A percentile compares a stretch with the other conserved stretches of the same genome.
phyloP scores from a whole-genome alignment of 2,797 vertebrate species.

The Ctenopoma kingsleyae region DNA sequence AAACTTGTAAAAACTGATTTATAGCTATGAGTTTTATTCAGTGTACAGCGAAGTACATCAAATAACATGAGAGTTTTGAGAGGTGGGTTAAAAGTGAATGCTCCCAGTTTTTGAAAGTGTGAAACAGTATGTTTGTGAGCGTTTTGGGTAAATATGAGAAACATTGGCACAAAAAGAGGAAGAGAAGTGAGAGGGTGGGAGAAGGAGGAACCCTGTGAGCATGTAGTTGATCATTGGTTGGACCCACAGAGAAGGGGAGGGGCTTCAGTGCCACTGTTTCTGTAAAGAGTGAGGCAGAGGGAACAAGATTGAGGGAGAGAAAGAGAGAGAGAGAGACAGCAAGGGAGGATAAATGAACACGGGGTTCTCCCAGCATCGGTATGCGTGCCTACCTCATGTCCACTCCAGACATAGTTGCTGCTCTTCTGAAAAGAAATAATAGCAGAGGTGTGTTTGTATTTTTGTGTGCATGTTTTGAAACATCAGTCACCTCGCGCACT shows the following conservation, averaged over 20 bases:
- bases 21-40: neutral
- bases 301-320: slow-evolving; percentile 44
- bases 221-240: slow-evolving; percentile 82
- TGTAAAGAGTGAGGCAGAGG: slow-evolving; percentile 74
- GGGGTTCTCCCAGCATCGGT: slow-evolving; percentile 78
- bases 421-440: slow-evolving; percentile 49
- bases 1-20: neutral
- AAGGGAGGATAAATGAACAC: slow-evolving; percentile 72
- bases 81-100: slow-evolving; percentile 3
- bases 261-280: slow-evolving; percentile 78
- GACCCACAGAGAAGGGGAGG: slow-evolving; percentile 77
- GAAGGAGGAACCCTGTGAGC: slow-evolving; percentile 73
- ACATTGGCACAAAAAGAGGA: slow-evolving; percentile 15
- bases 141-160: slow-evolving; percentile 45
- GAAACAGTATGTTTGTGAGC: slow-evolving; percentile 25
- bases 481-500: slow-evolving; percentile 45
- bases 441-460: slow-evolving; percentile 46
- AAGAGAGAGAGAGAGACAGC: slow-evolving; percentile 53
- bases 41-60: neutral
- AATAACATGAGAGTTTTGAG: neutral
- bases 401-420: slow-evolving; percentile 75
- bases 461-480: slow-evolving; percentile 27
- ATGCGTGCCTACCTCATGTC: slow-evolving; percentile 79
- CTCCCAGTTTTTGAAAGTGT: slow-evolving; percentile 41
- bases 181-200: slow-evolving; percentile 53